A percentile compares a stretch with the other conserved stretches of the same genome.
These are phyloP conservation scores for Lacerta bilineata DNA, from an alignment of 2,797 vertebrate species.

Conservation along the genomic window DNA sequence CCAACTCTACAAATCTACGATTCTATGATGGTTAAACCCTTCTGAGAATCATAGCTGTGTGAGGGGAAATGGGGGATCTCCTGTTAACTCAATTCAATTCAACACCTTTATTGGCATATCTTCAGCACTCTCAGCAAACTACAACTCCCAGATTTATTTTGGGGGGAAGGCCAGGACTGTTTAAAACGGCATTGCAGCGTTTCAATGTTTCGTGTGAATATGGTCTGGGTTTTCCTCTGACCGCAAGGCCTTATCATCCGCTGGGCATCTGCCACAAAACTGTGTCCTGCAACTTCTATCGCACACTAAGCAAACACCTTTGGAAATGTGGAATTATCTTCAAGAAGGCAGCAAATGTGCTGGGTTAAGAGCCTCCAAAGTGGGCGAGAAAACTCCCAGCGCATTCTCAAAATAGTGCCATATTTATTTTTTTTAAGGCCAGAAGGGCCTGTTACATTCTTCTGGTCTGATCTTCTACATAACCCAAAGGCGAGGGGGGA, in stretches of 20 bases:
- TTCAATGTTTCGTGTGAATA: too few species aligned
- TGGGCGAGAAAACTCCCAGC: conserved; percentile 10
- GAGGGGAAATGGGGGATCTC: too few species aligned
- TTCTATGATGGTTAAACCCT: too few species aligned
- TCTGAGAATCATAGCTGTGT: too few species aligned
- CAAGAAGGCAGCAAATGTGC: neutral
- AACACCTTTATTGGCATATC: too few species aligned
- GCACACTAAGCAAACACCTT: neutral
- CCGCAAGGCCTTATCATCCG: neutral
- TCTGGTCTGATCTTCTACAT: neutral
- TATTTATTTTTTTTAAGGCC: conserved; percentile 13
- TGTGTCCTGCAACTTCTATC: neutral
- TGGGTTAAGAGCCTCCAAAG: neutral
- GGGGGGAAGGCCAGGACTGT: too few species aligned
- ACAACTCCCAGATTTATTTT: too few species aligned
- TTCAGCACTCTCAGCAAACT: neutral
- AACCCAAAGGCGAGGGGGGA: neutral
- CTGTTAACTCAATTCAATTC: too few species aligned
- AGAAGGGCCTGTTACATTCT: conserved; percentile 29
- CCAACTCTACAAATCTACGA: too few species aligned
- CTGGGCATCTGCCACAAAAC: neutral
- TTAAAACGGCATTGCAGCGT: too few species aligned
- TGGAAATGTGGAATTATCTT: conserved; percentile 11
- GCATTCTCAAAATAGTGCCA: neutral
- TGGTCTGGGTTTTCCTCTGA: neutral